Evolutionary conservation across 1,140 invertebrate species (phyloP).

Genomic region (Drosophila bocki): DNA sequence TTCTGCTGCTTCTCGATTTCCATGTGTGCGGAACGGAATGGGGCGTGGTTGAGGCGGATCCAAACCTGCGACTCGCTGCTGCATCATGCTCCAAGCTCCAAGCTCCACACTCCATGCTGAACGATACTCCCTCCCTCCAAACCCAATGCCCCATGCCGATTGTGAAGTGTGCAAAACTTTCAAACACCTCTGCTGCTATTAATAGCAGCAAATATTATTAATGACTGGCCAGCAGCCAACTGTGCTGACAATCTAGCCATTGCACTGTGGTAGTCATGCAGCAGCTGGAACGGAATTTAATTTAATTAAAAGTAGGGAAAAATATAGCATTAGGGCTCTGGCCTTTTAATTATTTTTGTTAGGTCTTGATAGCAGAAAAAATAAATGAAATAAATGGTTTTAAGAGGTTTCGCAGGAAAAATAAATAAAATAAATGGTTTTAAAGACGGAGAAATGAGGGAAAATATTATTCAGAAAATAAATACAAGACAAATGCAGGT

Average conservation of each 20-base stretch:
- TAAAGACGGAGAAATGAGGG: too few species aligned
- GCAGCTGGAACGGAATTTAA: conserved; percentile 4
- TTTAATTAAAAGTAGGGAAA: background rate
- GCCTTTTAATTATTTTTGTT: background rate
- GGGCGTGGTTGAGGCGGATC: conserved; percentile 31
- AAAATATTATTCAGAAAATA: too few species aligned
- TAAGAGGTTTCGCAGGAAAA: background rate
- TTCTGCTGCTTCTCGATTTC: conserved; percentile 23
- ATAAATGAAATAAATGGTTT: background rate
- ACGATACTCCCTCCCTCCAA: background rate
- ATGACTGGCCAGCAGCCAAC: conserved; percentile 38
- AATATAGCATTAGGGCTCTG: background rate
- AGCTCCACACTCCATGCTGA: background rate
- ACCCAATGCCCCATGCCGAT: conserved; percentile 38
- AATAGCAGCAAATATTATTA: conserved; percentile 71
- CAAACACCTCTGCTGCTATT: conserved; percentile 67
- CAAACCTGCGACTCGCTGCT: conserved; percentile 34
- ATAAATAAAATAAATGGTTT: background rate
- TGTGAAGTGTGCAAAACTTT: conserved; percentile 58
- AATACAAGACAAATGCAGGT: background rate
- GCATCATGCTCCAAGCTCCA: conserved; percentile 60
- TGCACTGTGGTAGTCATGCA: conserved; percentile 32
- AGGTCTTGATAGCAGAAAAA: background rate
- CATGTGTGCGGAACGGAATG: conserved; percentile 27
- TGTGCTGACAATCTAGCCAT: conserved; percentile 17